Evolutionary conservation across 1,140 invertebrate genomes (phyloP).

Genomic region (Tetramorium simillimum): DNA sequence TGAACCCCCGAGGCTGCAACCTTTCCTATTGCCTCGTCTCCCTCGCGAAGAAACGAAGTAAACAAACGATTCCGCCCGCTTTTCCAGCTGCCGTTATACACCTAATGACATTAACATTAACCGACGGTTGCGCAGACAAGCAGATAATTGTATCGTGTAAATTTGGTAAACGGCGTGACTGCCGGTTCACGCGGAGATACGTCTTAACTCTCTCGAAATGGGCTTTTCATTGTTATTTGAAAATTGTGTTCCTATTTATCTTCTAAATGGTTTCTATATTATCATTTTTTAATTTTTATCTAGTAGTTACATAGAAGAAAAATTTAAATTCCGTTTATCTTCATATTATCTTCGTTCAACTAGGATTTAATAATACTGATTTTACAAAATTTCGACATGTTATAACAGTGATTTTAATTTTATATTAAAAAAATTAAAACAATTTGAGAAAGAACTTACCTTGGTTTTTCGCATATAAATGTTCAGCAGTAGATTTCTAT

Average conservation of each 20-base stretch:
- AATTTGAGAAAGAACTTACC: neutral
- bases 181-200: neutral
- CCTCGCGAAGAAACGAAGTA: constrained; percentile 42
- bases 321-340: neutral
- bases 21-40: neutral
- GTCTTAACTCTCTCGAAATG: neutral
- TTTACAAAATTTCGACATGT: neutral
- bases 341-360: neutral
- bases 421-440: constrained; percentile 3
- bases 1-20: constrained; percentile 22
- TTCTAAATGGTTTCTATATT: neutral
- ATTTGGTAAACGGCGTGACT: constrained; percentile 26
- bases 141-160: constrained; percentile 53
- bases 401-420: neutral
- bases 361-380: neutral
- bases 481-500: neutral
- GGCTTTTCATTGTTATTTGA: neutral
- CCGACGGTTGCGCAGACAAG: constrained; percentile 33
- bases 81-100: constrained; percentile 39
- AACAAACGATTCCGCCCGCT: constrained; percentile 30
- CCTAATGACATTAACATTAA: constrained; percentile 45
- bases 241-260: neutral
- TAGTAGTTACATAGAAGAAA: neutral
- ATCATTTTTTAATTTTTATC: neutral
- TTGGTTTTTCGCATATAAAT: neutral